Evolutionary conservation across 2,888 invertebrate genomes (phyloP), one percentile per base, ranked within the genome.

Genomic region (Drosophila testacea): DNA sequence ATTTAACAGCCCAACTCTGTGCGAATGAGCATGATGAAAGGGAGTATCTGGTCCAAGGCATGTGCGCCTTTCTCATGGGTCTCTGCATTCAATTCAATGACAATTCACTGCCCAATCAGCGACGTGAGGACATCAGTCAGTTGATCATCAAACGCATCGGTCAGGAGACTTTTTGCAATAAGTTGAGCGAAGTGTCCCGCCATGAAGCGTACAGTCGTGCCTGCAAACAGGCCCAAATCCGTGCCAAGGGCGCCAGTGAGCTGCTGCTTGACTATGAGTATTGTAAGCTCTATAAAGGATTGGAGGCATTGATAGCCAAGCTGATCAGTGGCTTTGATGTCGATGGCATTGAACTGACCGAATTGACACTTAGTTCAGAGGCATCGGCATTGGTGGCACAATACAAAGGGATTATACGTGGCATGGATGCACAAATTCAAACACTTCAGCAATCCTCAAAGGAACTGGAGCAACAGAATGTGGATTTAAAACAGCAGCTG

Each of bases 201-300:
- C 97, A 97, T 90, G 99, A 99, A 93, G 94, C 96, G 44, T 99
- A 99, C 93, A 97, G 96, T 62, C 95, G 95, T 89, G 98, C 99
- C 13, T 95, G 97, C 22, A 99, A 99, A 91, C 97, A 97, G 88
- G 98, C 99, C 0, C 98, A 99, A 92, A 95, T 97, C 34, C 94
- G 95, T 47, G 96, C 96, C 10, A 95, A 95, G 91, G 93, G 94
- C 60, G 93, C 97, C 4, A 93, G 93, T 0, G 98, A 99, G 73
- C 94, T 99, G 16, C 93, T 98, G 60, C 94, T 99, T 44, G 99
- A 99, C 92, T 97, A 97, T 91, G 98, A 98, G 93, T 99, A 99
- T 93, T 98, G 98, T 89, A 95, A 96, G 89, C 93, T 99, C 30
- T 97, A 98, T 91, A 99, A 98, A 92, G 94, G 94, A 0, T 92